Base-by-base conservation (phyloP, 2,797 vertebrate species). In the Benthosema pterotum region DNA sequence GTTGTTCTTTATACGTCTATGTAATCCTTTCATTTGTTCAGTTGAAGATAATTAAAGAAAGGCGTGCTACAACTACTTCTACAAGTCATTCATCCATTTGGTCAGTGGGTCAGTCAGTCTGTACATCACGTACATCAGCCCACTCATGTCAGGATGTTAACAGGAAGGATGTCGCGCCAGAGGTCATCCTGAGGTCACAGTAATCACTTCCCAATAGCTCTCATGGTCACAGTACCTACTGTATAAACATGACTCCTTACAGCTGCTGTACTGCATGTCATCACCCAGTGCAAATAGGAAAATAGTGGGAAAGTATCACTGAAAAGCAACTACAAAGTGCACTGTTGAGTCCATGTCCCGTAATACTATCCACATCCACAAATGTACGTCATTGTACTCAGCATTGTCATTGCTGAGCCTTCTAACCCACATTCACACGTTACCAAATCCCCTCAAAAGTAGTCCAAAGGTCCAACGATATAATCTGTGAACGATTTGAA, bases 141-240 rank as follows among this genome's bases (percentile, higher is more conserved):
- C 32, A 38, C 32, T 38, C 32, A 38, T 38, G 32, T 38, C 32
- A 38, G 32, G 32, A 38, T 38, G 9, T 38, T 38, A 38, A 38
- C 8, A 38, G 32, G 7, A 38, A 74, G 71, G 79, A 87, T 79
- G 67, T 69, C 0, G 17, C 71, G 42, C 80, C 60, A 63, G 15
- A 71, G 71, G 78, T 16, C 57, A 60, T 68, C 53, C 43, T 46
- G 17, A 64, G 75, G 75, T 84, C 80, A 74, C 17, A 64, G 50
- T 56, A 48, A 63, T 32, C 47, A 76, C 70, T 87, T 88, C 77
- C 83, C 75, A 56, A 70, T 82, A 62, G 52, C 57, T 60, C 78
- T 69, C 55, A 50, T 49, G 49, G 56, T 67, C 62, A 69, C 5
- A 55, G 67, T 48, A 55, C 9, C 11, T 38, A 38, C 32, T 38